phyloP scores from a whole-genome alignment of 2,113 vertebrate genomes.

The Orientallactaga bullata region DNA sequence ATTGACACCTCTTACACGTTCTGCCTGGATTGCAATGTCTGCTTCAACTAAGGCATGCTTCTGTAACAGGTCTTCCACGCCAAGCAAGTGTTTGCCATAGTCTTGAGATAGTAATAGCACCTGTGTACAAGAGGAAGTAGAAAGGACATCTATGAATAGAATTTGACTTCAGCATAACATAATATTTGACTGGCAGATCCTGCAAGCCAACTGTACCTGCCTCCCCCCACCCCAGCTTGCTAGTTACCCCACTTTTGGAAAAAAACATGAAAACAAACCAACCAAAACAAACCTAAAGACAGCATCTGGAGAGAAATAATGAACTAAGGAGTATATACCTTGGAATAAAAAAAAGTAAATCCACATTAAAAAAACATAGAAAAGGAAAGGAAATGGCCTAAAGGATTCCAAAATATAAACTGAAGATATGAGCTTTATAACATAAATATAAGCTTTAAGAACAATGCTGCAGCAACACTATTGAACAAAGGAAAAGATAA shows the following conservation, averaged over 20 bases:
- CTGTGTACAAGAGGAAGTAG: constrained; percentile 82
- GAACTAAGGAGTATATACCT: background rate
- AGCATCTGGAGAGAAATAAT: background rate
- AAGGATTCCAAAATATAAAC: background rate
- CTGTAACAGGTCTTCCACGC: constrained; percentile 97
- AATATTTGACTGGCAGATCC: background rate
- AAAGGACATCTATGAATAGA: background rate
- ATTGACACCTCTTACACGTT: constrained; percentile 94
- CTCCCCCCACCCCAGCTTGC: too few relatives aligned
- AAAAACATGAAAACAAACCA: background rate
- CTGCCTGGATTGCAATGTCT: constrained; percentile 96
- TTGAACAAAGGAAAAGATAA: background rate
- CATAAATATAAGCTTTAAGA: background rate
- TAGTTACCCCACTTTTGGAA: background rate
- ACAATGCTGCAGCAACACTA: background rate
- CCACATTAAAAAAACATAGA: background rate
- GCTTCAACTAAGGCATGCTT: constrained; percentile 97
- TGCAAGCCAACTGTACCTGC: background rate
- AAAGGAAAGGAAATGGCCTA: rapidly evolving
- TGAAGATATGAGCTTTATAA: too few relatives aligned
- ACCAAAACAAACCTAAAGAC: background rate
- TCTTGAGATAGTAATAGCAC: constrained; percentile 97
- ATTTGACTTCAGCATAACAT: background rate
- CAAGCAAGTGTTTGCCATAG: constrained; percentile 96
- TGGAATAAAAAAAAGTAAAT: background rate